Conservation (phyloP, 2,797 vertebrate species). For the Peromyscus nudipes region DNA sequence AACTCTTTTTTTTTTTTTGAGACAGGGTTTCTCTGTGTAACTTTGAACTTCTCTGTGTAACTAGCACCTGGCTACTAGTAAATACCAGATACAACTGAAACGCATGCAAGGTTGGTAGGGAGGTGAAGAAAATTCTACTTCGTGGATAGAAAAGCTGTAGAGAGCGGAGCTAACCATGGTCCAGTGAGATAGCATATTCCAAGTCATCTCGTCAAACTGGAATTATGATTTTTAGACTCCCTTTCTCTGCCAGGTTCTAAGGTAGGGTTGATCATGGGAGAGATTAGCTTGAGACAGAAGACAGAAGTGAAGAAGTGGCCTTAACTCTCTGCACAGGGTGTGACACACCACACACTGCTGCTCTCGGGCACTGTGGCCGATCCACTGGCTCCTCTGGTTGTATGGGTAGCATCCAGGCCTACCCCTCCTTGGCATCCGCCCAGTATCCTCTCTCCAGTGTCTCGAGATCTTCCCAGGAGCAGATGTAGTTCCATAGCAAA, state of each 20-base stretch:
- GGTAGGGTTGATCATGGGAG: neutral
- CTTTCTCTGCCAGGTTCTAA: neutral
- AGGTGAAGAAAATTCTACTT: neutral
- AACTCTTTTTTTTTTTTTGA: too few species aligned
- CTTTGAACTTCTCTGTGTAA: too few species aligned
- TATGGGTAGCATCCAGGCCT: neutral
- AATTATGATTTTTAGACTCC: neutral
- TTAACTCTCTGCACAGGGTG: neutral
- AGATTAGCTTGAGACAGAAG: neutral
- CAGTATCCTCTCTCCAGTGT: neutral
- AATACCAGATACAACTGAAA: neutral
- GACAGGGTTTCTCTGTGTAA: too few species aligned
- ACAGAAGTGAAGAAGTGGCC: neutral
- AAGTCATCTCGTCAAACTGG: neutral
- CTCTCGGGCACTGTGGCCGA: too few species aligned
- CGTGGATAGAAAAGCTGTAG: neutral
- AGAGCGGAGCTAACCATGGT: neutral
- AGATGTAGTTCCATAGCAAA: neutral
- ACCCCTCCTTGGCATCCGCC: neutral
- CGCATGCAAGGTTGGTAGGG: neutral
- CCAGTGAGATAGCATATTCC: neutral
- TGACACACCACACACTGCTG: neutral
- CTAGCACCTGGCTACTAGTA: too few species aligned
- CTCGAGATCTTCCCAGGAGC: neutral
- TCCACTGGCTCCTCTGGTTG: neutral